Evolutionary conservation across 2,797 vertebrate genomes (phyloP).

Genomic region (Chaenodraco wilsoni): DNA sequence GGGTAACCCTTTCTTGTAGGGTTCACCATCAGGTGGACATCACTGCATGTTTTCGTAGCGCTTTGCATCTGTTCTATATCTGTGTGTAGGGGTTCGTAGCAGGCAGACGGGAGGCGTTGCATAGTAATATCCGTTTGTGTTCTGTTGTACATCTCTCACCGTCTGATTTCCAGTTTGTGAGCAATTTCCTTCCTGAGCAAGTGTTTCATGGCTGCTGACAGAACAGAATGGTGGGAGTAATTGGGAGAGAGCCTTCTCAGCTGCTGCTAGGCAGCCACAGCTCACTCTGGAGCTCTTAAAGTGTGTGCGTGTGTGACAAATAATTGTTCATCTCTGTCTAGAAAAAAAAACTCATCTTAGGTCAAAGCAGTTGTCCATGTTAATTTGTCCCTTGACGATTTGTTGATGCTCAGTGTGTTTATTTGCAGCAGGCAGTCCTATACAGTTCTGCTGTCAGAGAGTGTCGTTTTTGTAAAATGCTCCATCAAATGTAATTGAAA

Average conservation of each 20-base stretch:
- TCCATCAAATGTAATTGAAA: not conserved
- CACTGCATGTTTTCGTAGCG: not conserved
- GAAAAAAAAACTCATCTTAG: slow-evolving; percentile 14
- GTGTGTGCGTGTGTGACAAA: slow-evolving; percentile 28
- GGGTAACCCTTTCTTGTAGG: not conserved
- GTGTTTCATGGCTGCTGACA: slow-evolving; percentile 42
- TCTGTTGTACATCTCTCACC: slow-evolving; percentile 8
- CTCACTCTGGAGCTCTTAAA: slow-evolving; percentile 32
- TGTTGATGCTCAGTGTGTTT: not conserved
- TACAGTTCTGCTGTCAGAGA: slow-evolving; percentile 10
- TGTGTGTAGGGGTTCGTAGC: not conserved
- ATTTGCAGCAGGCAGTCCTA: slow-evolving; percentile 31
- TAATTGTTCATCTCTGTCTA: slow-evolving; percentile 26
- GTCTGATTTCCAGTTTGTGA: slow-evolving; percentile 48
- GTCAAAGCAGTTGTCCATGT: slow-evolving; percentile 18
- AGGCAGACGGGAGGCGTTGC: not conserved
- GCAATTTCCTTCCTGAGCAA: slow-evolving; percentile 43
- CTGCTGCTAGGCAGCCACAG: slow-evolving; percentile 73
- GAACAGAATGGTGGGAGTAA: slow-evolving; percentile 55
- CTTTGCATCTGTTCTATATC: too few relatives aligned
- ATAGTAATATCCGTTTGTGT: slow-evolving; percentile 5
- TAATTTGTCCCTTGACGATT: not conserved
- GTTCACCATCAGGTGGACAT: not conserved
- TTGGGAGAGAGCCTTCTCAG: slow-evolving; percentile 54
- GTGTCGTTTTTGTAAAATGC: not conserved